These are phyloP conservation scores for Sigmodon hispidus DNA, from an alignment of 2,113 vertebrate genomes.

Conservation along the genomic window DNA sequence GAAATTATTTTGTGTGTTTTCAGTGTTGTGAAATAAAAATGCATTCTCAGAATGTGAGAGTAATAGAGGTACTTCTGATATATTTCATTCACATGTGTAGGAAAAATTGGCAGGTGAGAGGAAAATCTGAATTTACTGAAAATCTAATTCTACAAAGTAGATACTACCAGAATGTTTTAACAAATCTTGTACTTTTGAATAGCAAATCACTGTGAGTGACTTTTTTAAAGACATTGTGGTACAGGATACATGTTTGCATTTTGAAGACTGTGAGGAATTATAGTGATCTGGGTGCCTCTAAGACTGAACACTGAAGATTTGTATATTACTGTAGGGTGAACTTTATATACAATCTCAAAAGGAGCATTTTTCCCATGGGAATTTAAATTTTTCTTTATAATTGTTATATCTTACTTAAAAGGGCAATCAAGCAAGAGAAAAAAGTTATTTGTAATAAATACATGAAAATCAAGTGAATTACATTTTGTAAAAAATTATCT, in stretches of 20 bases:
- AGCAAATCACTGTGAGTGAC: background rate
- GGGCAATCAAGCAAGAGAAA: background rate
- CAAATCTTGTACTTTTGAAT: background rate
- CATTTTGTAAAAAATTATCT: background rate
- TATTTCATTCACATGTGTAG: background rate
- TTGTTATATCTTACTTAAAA: background rate
- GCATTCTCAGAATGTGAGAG: background rate
- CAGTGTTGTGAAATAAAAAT: background rate
- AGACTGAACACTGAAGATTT: background rate
- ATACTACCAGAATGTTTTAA: background rate
- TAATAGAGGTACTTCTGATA: background rate
- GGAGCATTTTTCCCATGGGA: background rate
- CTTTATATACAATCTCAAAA: background rate
- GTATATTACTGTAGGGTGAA: background rate
- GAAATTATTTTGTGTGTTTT: background rate
- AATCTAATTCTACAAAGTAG: conserved; percentile 27
- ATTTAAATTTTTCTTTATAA: background rate
- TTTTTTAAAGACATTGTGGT: background rate
- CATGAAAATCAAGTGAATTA: background rate
- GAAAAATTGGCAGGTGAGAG: background rate
- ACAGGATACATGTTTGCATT: background rate
- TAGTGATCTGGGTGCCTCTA: background rate
- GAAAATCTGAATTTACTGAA: conserved; percentile 41
- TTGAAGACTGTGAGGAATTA: background rate
- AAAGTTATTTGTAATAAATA: background rate